These are phyloP conservation scores for Monopis laevigella DNA, from an alignment of 2,888 invertebrate genomes.

Conservation along the genomic window DNA sequence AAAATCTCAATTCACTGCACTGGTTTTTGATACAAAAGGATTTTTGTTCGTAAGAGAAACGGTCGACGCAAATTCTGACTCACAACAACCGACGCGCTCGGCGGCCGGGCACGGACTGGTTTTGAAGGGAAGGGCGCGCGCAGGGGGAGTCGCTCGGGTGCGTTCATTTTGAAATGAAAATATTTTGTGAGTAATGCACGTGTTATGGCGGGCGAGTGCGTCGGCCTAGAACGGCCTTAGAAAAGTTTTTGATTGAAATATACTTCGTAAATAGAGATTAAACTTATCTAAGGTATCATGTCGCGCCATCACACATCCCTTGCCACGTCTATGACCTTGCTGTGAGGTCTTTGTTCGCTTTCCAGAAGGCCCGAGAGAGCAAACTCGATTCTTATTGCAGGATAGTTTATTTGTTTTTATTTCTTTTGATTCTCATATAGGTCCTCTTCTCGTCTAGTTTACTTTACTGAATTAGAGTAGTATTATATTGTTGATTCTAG, in stretches of 20 bases:
- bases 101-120: slow-evolving; percentile 64
- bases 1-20: slow-evolving; percentile 56
- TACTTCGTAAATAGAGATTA: slow-evolving; percentile 33
- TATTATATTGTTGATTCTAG: too few relatives aligned
- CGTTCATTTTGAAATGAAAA: slow-evolving; percentile 66
- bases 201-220: slow-evolving; percentile 59
- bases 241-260: slow-evolving; percentile 43
- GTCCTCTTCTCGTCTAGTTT: too few relatives aligned
- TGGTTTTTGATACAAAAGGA: slow-evolving; percentile 47
- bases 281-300: slow-evolving; percentile 3
- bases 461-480: too few relatives aligned
- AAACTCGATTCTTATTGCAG: slow-evolving; percentile 5
- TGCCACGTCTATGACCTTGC: slow-evolving; percentile 6
- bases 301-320: slow-evolving; percentile 5
- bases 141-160: slow-evolving; percentile 42
- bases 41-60: slow-evolving; percentile 57
- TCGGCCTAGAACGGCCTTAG: slow-evolving; percentile 59
- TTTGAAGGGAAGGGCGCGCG: slow-evolving; percentile 26
- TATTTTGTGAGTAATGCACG: slow-evolving; percentile 69
- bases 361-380: slow-evolving; percentile 1
- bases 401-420: neutral
- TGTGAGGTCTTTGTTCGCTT: slow-evolving; percentile 9
- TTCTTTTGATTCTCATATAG: too few relatives aligned
- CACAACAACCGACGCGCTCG: slow-evolving; percentile 55
- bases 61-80: slow-evolving; percentile 30